Evolutionary conservation across 2,113 vertebrate genomes (phyloP), one percentile per base, ranked within the genome.

Genomic region (Tragelaphus buxtoni): DNA sequence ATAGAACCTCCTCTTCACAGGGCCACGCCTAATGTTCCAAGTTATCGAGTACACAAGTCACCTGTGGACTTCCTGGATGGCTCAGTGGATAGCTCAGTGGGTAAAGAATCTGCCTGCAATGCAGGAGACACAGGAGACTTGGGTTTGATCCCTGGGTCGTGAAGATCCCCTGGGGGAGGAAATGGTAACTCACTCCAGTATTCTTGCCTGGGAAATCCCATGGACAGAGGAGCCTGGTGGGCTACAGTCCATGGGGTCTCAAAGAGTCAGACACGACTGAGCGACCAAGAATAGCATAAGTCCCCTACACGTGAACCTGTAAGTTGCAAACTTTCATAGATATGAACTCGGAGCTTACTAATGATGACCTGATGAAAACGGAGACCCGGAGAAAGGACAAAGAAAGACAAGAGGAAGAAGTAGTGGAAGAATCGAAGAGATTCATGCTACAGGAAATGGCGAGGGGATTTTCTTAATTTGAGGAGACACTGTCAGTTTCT

Each of bases 21-120:
- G 24, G 20, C 30, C 76, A 28, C 20, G 32, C 56, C 69, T 65
- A 39, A 47, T 7, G 30, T 39, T 9, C 26, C 32, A 14, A 60
- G 5, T 18, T 82, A 8, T 5, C 14, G 0, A 9, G 6, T 30
- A 74, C 22, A 26, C 2, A 0, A 22, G 65, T 69, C 4, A 0
- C 65, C 65, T 69, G 5, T 22, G 65, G n/a, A 9, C n/a, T 69
- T 69, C 65, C n/a, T 39, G 18, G 65, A 35, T 35, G 18, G 65
- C n/a, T 69, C 65, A 69, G n/a, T 6, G 18, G n/a, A 18, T 69
- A 39, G 65, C n/a, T 69, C 65, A 69, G n/a, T 6, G 18, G n/a
- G n/a, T 69, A 39, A 69, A 69, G n/a, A 39, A 69, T 5, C n/a
- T 22, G n/a, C 65, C 65, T 69, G n/a, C 65, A 39, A 39, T 0